A percentile compares a stretch with the other conserved stretches of the same genome.
These are phyloP conservation scores for Epizoanthus scotinus DNA, from an alignment of 92 coral and sea anemone species.

Conservation along the genomic window DNA sequence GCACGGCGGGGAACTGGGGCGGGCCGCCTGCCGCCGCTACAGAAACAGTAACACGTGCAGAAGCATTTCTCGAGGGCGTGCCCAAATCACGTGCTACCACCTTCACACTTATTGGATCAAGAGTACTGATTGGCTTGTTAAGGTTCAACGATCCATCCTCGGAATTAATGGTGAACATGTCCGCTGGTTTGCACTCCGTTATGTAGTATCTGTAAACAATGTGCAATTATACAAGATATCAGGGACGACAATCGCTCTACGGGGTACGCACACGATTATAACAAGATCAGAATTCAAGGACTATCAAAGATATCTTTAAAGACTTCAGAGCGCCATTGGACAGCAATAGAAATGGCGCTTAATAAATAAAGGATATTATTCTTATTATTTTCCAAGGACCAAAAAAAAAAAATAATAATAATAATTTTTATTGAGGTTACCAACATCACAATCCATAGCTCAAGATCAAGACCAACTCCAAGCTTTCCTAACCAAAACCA, in stretches of 20 bases:
- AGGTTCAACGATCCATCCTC: slow-evolving; percentile 60
- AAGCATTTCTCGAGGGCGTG: slow-evolving; percentile 58
- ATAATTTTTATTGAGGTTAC: too few species aligned
- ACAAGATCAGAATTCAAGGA: too few species aligned
- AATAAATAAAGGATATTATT: too few species aligned
- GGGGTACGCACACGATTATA: background rate
- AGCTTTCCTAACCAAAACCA: too few species aligned
- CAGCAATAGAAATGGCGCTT: too few species aligned
- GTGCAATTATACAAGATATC: background rate
- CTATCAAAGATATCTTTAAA: too few species aligned
- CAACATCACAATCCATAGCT: too few species aligned
- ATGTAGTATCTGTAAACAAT: slow-evolving; percentile 26
- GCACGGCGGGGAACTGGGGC: slow-evolving; percentile 75
- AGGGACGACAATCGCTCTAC: background rate
- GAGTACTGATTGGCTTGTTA: slow-evolving; percentile 52
- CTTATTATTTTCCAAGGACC: too few species aligned
- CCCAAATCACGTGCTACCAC: slow-evolving; percentile 93
- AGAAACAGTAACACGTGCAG: slow-evolving; percentile 55
- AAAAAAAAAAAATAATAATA: too few species aligned
- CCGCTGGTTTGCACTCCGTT: slow-evolving; percentile 53
- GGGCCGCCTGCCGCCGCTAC: slow-evolving; percentile 74
- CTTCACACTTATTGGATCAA: slow-evolving; percentile 58
- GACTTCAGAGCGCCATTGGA: too few species aligned
- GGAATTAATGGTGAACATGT: slow-evolving; percentile 59
- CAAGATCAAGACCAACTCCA: too few species aligned